phyloP scores from a whole-genome alignment of 2,113 vertebrate genomes.

The Diphyllodes magnificus region DNA sequence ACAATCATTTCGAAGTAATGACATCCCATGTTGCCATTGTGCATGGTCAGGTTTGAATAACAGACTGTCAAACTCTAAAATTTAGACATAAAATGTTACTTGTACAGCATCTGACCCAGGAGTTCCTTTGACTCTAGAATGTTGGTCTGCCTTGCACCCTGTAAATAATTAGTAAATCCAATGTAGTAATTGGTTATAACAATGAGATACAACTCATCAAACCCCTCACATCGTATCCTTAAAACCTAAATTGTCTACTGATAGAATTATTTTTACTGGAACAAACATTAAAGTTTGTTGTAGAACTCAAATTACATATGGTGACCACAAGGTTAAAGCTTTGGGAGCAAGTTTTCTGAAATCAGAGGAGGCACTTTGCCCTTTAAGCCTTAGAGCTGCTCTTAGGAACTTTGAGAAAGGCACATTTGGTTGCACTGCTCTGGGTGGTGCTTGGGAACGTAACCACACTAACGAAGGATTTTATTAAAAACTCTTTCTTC shows the following conservation, averaged over 20 bases:
- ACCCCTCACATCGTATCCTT: neutral
- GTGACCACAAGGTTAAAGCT: neutral
- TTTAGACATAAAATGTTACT: neutral
- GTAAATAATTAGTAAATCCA: neutral
- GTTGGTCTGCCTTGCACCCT: neutral
- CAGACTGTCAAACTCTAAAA: neutral
- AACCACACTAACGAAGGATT: neutral
- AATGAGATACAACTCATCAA: neutral
- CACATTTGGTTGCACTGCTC: neutral
- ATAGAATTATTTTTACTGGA: neutral
- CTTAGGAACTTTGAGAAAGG: neutral
- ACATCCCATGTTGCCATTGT: neutral
- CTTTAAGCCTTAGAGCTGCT: neutral
- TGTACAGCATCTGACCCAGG: neutral
- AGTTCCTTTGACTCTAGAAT: neutral
- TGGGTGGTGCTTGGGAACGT: neutral
- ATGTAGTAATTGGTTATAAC: neutral
- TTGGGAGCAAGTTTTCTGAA: neutral
- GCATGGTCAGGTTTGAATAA: neutral
- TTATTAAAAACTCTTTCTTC: neutral
- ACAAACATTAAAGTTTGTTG: neutral
- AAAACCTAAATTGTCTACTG: neutral
- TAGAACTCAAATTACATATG: neutral
- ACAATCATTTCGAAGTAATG: neutral
- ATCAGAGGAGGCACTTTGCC: neutral